These are phyloP conservation scores for Macrobrachium nipponense DNA, from an alignment of 1,140 invertebrate genomes.

Conservation along the genomic window DNA sequence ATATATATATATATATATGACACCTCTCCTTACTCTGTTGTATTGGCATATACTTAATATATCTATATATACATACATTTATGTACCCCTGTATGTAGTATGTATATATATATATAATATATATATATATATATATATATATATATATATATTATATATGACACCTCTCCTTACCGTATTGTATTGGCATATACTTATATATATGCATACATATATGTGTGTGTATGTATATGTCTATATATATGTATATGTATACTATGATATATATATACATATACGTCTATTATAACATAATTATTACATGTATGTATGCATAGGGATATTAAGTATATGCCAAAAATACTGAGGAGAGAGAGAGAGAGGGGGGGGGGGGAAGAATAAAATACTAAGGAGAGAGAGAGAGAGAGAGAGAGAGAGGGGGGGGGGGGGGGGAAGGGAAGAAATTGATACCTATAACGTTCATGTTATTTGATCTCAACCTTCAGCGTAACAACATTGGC, in stretches of 20 bases:
- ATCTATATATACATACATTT: too few relatives aligned
- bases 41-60: too few relatives aligned
- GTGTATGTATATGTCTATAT: slow-evolving; percentile 8
- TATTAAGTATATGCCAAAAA: too few relatives aligned
- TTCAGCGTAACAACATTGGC: too few relatives aligned
- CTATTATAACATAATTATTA: too few relatives aligned
- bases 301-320: background rate
- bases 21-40: too few relatives aligned
- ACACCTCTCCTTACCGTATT: too few relatives aligned
- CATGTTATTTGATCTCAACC: too few relatives aligned
- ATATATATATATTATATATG: slow-evolving; percentile 4
- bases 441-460: background rate
- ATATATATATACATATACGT: background rate
- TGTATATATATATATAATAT: background rate
- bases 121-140: background rate
- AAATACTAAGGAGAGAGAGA: slow-evolving; percentile 25
- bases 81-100: too few relatives aligned
- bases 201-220: background rate
- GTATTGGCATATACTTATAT: background rate
- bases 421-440: too few relatives aligned
- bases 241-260: slow-evolving; percentile 1
- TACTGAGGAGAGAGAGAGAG: background rate
- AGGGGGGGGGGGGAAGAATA: slow-evolving; percentile 4
- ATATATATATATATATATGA: too few relatives aligned
- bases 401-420: slow-evolving; percentile 8